Percentiles rank a stretch among this genome's conserved stretches.
Conservation (phyloP, 2,888 invertebrate genomes). For the Conomelus anceps region DNA sequence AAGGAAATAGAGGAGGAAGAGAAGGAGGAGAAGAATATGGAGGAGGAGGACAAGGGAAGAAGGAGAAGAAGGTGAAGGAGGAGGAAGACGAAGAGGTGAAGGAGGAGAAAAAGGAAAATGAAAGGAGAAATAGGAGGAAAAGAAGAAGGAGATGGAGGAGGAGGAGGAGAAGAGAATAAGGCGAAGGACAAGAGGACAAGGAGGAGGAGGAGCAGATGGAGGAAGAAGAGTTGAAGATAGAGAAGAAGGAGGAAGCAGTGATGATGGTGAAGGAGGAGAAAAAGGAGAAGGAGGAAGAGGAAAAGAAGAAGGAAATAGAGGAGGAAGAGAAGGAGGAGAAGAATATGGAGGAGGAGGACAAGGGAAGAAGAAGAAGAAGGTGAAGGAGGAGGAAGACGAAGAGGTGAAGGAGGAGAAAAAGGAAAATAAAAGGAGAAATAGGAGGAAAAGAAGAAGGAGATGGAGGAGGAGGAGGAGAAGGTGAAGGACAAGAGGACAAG, state of each 20-base stretch:
- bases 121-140: background rate
- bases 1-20: no score
- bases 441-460: conserved; percentile 6
- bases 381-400: background rate
- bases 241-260: no score
- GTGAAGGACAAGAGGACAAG: conserved; percentile 34
- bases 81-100: no score
- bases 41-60: no score
- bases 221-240: no score
- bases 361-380: background rate
- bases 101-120: background rate
- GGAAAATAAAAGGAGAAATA: background rate
- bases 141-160: background rate
- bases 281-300: no score
- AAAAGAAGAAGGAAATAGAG: no score
- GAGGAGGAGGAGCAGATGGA: no score
- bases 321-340: no score
- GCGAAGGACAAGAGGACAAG: background rate
- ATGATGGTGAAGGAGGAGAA: no score
- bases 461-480: conserved; percentile 32
- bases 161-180: conserved; percentile 30
- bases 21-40: no score
- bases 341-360: background rate
- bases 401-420: background rate
- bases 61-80: no score